A percentile compares a stretch with the other conserved stretches of the same genome.
Conservation (phyloP, 2,888 invertebrate species). For the Cryptocheilus praepositus region DNA sequence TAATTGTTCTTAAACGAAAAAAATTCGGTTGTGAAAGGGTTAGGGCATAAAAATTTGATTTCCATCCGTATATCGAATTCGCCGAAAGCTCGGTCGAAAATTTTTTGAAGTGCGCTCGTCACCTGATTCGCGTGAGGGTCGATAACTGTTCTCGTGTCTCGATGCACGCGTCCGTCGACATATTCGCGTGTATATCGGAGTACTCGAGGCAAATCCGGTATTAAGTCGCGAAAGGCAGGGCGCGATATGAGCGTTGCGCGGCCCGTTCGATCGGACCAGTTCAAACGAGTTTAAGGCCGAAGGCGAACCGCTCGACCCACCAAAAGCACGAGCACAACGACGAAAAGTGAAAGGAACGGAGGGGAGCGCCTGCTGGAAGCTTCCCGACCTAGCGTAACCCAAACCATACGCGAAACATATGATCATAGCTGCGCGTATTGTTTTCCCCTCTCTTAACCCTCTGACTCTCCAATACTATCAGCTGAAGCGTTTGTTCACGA, state of each 20-base stretch:
- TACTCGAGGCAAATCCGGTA: constrained; percentile 43
- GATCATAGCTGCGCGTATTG: too few species aligned
- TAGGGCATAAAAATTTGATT: too few species aligned
- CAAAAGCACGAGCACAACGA: constrained; percentile 59
- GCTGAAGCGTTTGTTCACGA: too few species aligned
- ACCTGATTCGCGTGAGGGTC: neutral
- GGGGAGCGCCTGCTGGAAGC: constrained; percentile 40
- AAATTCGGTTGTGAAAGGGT: too few species aligned
- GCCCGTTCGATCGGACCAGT: constrained; percentile 47
- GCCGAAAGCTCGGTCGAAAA: too few species aligned
- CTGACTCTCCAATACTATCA: too few species aligned
- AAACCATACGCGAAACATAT: neutral
- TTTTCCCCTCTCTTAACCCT: too few species aligned
- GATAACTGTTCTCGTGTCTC: neutral
- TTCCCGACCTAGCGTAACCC: constrained; percentile 61
- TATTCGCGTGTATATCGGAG: too few species aligned
- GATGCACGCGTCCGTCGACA: neutral
- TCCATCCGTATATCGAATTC: too few species aligned
- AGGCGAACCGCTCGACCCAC: constrained; percentile 60
- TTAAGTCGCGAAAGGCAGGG: constrained; percentile 40
- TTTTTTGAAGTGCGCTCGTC: too few species aligned
- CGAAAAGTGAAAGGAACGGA: constrained; percentile 68
- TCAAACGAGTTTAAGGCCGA: constrained; percentile 54
- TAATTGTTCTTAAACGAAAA: too few species aligned
- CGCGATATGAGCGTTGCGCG: constrained; percentile 28